A percentile compares a stretch with the other conserved stretches of the same genome.
These are phyloP conservation scores for Phoxinus dragarum DNA, from an alignment of 2,797 vertebrate species.

Conservation along the genomic window DNA sequence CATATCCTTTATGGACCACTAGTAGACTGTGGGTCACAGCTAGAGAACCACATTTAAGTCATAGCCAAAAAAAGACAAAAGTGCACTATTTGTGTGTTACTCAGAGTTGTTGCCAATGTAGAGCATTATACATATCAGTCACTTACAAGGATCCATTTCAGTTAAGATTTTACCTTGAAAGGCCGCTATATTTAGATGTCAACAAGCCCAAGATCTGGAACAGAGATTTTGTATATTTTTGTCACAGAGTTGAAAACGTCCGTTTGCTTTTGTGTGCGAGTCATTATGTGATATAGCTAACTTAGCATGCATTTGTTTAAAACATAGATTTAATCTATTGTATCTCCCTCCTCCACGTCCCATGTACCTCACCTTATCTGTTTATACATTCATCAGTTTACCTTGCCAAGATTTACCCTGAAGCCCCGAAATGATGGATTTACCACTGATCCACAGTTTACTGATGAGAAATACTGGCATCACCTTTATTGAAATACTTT, in stretches of 20 bases:
- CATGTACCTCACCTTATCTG: slow-evolving; percentile 41
- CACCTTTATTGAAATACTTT: slow-evolving; percentile 48
- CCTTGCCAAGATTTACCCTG: slow-evolving; percentile 42
- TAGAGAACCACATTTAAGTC: neutral
- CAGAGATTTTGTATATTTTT: neutral
- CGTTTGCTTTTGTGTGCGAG: neutral
- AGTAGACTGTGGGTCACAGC: too few species aligned
- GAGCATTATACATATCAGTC: neutral
- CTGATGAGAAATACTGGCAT: slow-evolving; percentile 25
- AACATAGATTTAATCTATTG: slow-evolving; percentile 33
- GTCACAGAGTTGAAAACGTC: neutral
- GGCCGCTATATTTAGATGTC: neutral
- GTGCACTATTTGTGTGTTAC: neutral
- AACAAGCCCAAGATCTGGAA: neutral
- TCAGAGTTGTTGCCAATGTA: neutral
- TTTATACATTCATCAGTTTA: slow-evolving; percentile 57
- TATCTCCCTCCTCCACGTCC: slow-evolving; percentile 15
- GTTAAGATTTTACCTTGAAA: neutral
- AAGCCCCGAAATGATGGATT: slow-evolving; percentile 34
- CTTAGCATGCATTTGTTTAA: neutral
- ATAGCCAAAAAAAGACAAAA: neutral
- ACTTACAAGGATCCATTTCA: neutral
- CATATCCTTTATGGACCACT: neutral
- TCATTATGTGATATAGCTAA: neutral
- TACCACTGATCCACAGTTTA: slow-evolving; percentile 22